A percentile compares a stretch with the other conserved stretches of the same genome.
These are phyloP conservation scores for Drosophila vallismaia DNA, from an alignment of 2,888 invertebrate species.

Conservation along the genomic window DNA sequence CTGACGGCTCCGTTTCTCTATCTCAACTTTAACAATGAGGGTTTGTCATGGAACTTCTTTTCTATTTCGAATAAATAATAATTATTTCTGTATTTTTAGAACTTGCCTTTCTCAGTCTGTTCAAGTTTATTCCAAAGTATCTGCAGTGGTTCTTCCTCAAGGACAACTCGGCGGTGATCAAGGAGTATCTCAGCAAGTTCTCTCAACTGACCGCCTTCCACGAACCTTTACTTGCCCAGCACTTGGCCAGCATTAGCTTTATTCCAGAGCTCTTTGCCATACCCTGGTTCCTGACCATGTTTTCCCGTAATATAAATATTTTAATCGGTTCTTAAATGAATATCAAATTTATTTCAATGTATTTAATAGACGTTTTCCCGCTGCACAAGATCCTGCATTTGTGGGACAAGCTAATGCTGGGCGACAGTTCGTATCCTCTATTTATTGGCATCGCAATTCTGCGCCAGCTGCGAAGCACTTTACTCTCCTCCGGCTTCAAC, in stretches of 20 bases:
- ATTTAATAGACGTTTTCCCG: constrained; percentile 95
- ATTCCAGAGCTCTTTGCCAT: constrained; percentile 99
- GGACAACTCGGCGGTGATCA: constrained; percentile 98
- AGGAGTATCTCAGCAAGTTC: constrained; percentile 98
- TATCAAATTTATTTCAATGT: constrained; percentile 18
- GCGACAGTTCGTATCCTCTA: constrained; percentile 96
- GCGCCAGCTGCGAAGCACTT: constrained; percentile 92
- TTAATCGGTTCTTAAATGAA: background rate
- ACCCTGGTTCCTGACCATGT: constrained; percentile 99
- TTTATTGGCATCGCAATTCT: constrained; percentile 97
- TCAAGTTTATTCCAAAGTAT: constrained; percentile 97
- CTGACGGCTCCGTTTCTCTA: constrained; percentile 98
- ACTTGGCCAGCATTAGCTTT: constrained; percentile 95
- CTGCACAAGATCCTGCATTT: constrained; percentile 98
- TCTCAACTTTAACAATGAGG: constrained; percentile 98
- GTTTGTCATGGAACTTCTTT: constrained; percentile 83
- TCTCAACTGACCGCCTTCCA: constrained; percentile 98
- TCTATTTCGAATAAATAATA: too few species aligned
- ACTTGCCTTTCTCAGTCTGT: constrained; percentile 96
- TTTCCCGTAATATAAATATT: constrained; percentile 91
- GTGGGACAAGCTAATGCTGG: constrained; percentile 98
- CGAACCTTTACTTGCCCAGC: constrained; percentile 95
- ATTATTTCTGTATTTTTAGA: constrained; percentile 86
- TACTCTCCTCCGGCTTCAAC: constrained; percentile 96
- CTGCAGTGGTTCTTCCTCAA: constrained; percentile 98